phyloP scores from a whole-genome alignment of 2,888 invertebrate genomes.

The Sabellastarte sp. region DNA sequence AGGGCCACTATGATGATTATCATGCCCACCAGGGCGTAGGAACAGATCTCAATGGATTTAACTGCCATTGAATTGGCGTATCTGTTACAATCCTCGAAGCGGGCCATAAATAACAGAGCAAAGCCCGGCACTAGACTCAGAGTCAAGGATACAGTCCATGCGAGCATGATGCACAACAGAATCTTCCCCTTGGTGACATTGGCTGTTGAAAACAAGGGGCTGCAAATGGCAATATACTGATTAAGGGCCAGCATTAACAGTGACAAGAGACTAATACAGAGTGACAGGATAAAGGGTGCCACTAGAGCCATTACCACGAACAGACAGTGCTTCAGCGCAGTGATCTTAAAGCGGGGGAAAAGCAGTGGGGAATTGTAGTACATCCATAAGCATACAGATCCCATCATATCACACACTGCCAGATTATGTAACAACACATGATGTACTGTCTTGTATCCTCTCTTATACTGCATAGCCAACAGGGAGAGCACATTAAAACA shows the following conservation, averaged over 20 bases:
- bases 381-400: conserved; percentile 28
- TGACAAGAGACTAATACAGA: conserved; percentile 25
- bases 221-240: conserved; percentile 34
- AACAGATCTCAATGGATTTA: conserved; percentile 29
- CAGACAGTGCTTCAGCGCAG: conserved; percentile 25
- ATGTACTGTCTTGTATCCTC: conserved; percentile 31
- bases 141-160: conserved; percentile 26
- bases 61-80: conserved; percentile 16
- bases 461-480: conserved; percentile 41
- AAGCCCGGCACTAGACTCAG: conserved; percentile 23
- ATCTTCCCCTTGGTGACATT: conserved; percentile 21
- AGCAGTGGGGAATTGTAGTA: conserved; percentile 32
- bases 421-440: conserved; percentile 37
- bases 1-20: conserved; percentile 32
- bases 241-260: conserved; percentile 32
- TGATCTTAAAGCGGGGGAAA: conserved; percentile 22
- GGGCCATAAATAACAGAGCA: conserved; percentile 18
- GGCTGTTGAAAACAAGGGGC: conserved; percentile 30
- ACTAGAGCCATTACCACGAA: conserved; percentile 27
- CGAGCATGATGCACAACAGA: conserved; percentile 14
- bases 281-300: conserved; percentile 23
- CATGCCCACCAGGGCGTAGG: conserved; percentile 28
- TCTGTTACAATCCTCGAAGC: conserved; percentile 15
- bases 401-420: conserved; percentile 28
- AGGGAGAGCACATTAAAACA: conserved; percentile 43